These are phyloP conservation scores for Donacobius atricapilla DNA, from an alignment of 2,113 vertebrate genomes.

Conservation along the genomic window DNA sequence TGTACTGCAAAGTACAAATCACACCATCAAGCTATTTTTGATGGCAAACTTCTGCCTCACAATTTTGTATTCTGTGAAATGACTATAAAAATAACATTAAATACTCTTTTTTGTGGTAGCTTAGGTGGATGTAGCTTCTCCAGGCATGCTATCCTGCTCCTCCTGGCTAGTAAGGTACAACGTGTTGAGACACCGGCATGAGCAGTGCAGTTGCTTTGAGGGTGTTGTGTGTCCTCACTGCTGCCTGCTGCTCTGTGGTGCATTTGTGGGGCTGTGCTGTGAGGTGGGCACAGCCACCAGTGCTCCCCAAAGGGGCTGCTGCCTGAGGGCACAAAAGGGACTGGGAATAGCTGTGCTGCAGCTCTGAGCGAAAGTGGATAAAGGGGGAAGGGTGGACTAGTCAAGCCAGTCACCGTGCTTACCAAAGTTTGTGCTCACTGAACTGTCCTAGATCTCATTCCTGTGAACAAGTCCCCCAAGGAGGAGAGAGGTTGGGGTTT, in stretches of 20 bases:
- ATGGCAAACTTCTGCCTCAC: background rate
- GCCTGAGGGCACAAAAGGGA: background rate
- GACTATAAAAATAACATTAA: background rate
- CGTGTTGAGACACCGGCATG: background rate
- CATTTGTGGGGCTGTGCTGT: background rate
- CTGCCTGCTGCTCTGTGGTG: rapidly evolving
- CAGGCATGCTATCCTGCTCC: background rate
- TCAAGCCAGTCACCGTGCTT: background rate
- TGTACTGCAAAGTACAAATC: background rate
- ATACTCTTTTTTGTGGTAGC: background rate
- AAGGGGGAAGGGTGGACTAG: slow-evolving; percentile 28
- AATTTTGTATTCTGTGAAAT: background rate
- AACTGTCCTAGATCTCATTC: slow-evolving; percentile 41
- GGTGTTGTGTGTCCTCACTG: background rate
- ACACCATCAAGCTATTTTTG: background rate
- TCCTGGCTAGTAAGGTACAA: background rate
- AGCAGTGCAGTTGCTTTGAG: background rate
- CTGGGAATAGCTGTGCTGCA: background rate
- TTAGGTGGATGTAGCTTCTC: background rate
- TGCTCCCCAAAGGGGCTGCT: background rate
- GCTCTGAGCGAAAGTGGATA: background rate
- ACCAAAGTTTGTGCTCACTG: slow-evolving; percentile 44
- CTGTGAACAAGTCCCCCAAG: slow-evolving; percentile 19
- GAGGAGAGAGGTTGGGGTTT: background rate
- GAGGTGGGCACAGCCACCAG: background rate